These are phyloP conservation scores for Eupithecia pulchellata DNA, from an alignment of 2,888 invertebrate species.

Conservation along the genomic window DNA sequence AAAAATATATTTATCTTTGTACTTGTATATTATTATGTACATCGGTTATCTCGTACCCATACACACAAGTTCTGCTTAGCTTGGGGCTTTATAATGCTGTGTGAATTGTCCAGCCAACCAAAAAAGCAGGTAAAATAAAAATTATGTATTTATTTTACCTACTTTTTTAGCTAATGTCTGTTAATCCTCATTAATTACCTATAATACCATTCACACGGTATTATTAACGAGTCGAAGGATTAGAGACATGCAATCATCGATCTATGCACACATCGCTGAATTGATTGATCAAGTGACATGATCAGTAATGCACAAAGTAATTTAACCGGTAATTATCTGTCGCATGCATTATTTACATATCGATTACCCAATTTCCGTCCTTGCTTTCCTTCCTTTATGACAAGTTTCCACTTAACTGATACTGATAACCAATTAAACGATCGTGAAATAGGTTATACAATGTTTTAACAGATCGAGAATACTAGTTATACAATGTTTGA, in stretches of 20 bases:
- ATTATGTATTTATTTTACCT: no score
- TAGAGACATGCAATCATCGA: constrained; percentile 13
- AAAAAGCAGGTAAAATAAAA: no score
- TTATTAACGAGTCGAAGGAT: neutral
- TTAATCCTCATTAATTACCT: no score
- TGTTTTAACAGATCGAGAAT: neutral
- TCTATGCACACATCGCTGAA: constrained; percentile 20
- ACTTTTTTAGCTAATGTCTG: no score
- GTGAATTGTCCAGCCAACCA: no score
- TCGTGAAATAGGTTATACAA: constrained; percentile 17
- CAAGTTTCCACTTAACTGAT: no score
- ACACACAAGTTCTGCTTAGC: no score
- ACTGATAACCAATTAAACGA: constrained; percentile 11
- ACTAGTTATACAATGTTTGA: constrained; percentile 16
- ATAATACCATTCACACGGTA: neutral
- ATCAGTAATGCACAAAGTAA: constrained; percentile 24
- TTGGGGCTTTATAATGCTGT: no score
- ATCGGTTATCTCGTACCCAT: no score
- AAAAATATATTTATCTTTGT: no score
- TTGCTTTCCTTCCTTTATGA: constrained; percentile 29
- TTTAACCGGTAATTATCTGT: constrained; percentile 20
- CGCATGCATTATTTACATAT: constrained; percentile 19
- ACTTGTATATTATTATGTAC: no score
- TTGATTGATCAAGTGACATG: constrained; percentile 28
- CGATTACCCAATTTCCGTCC: constrained; percentile 33